Percentiles rank a stretch among this genome's conserved stretches.
Conservation (phyloP, 2,797 vertebrate species). For the Balearica regulorum region DNA sequence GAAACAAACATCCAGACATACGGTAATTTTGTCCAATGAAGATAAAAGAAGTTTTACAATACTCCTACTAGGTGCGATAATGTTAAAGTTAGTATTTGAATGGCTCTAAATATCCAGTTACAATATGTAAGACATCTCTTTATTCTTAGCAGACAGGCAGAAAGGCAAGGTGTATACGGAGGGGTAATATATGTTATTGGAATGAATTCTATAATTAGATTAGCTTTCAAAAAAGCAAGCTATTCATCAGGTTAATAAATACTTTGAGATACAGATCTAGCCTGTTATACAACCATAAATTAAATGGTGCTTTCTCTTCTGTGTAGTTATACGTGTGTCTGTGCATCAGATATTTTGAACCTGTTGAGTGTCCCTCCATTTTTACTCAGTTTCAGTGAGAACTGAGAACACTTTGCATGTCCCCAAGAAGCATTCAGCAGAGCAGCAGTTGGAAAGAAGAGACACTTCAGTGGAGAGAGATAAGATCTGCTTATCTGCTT, state of each 20-base stretch:
- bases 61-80: background rate
- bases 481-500: constrained; percentile 11
- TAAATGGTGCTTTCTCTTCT: background rate
- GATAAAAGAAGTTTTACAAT: background rate
- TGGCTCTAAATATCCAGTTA: background rate
- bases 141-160: background rate
- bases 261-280: background rate
- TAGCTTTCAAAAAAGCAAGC: background rate
- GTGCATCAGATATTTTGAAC: background rate
- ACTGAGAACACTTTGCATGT: background rate
- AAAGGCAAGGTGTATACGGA: background rate
- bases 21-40: background rate
- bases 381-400: background rate
- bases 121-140: background rate
- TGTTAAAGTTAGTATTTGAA: background rate
- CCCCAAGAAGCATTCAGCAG: background rate
- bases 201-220: background rate
- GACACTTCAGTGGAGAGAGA: background rate
- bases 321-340: background rate
- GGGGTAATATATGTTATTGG: background rate
- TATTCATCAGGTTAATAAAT: background rate
- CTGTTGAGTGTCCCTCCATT: background rate
- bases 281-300: background rate
- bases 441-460: constrained; percentile 4
- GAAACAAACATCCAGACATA: background rate